phyloP scores from a whole-genome alignment of 64 coral and sea anemone genomes.

The Stichodactyla helianthus region DNA sequence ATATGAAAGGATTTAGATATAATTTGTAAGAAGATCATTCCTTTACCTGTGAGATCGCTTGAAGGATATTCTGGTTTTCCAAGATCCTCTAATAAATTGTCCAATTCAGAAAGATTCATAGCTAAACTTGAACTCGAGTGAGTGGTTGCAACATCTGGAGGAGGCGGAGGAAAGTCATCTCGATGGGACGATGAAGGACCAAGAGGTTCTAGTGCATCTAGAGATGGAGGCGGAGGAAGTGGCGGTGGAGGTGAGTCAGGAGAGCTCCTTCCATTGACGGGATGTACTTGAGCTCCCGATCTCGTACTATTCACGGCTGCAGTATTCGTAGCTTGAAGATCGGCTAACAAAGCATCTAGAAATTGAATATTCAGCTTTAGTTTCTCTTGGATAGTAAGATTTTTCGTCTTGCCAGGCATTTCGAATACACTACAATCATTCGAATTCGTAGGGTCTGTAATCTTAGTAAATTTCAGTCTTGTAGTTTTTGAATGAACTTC shows the following conservation, averaged over 20 bases:
- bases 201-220: constrained; percentile 65
- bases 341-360: constrained; percentile 96
- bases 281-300: neutral
- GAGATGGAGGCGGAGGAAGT: constrained; percentile 73
- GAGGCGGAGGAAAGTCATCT: constrained; percentile 57
- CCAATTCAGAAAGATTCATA: constrained; percentile 67
- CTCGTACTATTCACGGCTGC: constrained; percentile 32
- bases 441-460: neutral
- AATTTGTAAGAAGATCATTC: neutral
- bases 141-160: constrained; percentile 25
- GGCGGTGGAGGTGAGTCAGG: constrained; percentile 70
- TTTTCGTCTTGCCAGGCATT: constrained; percentile 87
- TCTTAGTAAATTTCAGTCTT: neutral
- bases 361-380: constrained; percentile 98
- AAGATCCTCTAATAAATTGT: constrained; percentile 68
- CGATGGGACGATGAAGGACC: constrained; percentile 12
- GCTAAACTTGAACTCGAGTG: constrained; percentile 61
- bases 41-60: constrained; percentile 30
- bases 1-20: no score
- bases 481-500: neutral
- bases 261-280: constrained; percentile 59
- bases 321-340: constrained; percentile 88
- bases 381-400: constrained; percentile 80
- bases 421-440: constrained; percentile 2
- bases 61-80: constrained; percentile 41